Base-by-base conservation (phyloP, 2,113 vertebrate species). In the Chloroceryle aenea region DNA sequence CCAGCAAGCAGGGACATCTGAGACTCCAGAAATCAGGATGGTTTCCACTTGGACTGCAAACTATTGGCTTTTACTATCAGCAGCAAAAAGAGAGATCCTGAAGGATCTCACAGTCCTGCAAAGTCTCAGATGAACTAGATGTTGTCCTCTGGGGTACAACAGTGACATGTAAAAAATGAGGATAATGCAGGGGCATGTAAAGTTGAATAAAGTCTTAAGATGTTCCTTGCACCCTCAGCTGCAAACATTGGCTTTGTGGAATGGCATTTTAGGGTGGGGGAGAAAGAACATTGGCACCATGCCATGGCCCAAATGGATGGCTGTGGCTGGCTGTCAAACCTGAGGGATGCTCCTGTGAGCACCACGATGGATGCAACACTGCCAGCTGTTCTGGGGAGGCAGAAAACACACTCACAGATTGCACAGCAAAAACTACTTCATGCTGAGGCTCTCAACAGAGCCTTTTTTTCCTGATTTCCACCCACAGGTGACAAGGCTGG, bases 121-220 rank as follows among this genome's bases (percentile, higher is more conserved):
- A 58, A 72, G 16, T 3, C 25, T 52, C 14, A 47, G 34, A 13
- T 22, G 52, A 53, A 23, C 0, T n/a, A n/a, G n/a, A n/a, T 0
- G 6, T 14, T 26, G 27, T 19, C 7, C 52, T 75, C 55, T 32
- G n/a, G 64, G 26, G 30, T 61, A 43, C 13, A 48, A 17, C 1
- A 2, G 21, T 36, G 40, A 38, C 1, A 0, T 2, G 7, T 26
- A 17, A 87, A 36, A 85, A 56, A 48, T 7, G 4, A 50, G 56
- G 50, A 25, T 13, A 72, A 56, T 8, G 47, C 29, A 52, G 47
- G 72, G 18, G 63, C 22, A 27, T 62, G 19, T 5, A 10, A 69
- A 59, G 18, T 45, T 23, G 21, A 30, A 20, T 12, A 50, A 45
- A 74, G 9, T 26, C 72, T 64, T 48, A 18, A 58, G 9, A 17